Evolutionary conservation across 1,140 invertebrate genomes (phyloP).

Genomic region (Listronotus oregonensis): DNA sequence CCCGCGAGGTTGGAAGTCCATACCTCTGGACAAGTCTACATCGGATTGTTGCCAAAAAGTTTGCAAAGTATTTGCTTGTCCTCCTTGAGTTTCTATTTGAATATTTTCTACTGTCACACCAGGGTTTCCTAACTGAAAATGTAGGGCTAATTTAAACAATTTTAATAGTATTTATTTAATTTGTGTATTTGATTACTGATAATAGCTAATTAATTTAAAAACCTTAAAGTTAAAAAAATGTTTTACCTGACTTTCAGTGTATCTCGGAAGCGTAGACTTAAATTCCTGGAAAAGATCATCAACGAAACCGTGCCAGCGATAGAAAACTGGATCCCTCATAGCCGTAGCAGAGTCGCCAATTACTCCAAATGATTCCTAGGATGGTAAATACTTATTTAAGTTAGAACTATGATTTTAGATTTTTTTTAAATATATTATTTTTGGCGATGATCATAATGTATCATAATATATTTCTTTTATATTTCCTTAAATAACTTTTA

Average conservation of each 20-base stretch:
- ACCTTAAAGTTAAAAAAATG: no score
- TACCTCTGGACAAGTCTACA: conserved; percentile 72
- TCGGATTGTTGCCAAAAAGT: conserved; percentile 79
- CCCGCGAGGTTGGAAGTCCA: conserved; percentile 76
- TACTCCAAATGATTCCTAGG: conserved; percentile 64
- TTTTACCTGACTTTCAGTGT: conserved; percentile 57
- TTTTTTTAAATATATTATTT: no score
- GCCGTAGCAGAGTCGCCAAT: conserved; percentile 70
- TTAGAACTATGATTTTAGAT: no score
- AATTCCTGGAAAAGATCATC: conserved; percentile 78
- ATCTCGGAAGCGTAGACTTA: conserved; percentile 71
- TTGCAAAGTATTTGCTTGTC: conserved; percentile 61
- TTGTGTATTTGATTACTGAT: not conserved
- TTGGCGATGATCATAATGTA: no score
- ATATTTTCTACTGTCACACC: conserved; percentile 65
- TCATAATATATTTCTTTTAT: no score
- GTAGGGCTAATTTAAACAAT: no score
- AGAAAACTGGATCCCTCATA: conserved; percentile 85
- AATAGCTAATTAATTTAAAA: no score
- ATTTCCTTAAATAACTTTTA: no score
- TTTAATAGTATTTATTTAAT: not conserved
- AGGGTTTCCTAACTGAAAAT: conserved; percentile 64
- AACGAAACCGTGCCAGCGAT: conserved; percentile 80
- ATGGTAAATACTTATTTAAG: not conserved
- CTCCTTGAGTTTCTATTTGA: conserved; percentile 58